Percentiles rank a stretch among this genome's conserved stretches.
Conservation (phyloP, 2,797 vertebrate genomes). For the Hypotaenidia philippensis region DNA sequence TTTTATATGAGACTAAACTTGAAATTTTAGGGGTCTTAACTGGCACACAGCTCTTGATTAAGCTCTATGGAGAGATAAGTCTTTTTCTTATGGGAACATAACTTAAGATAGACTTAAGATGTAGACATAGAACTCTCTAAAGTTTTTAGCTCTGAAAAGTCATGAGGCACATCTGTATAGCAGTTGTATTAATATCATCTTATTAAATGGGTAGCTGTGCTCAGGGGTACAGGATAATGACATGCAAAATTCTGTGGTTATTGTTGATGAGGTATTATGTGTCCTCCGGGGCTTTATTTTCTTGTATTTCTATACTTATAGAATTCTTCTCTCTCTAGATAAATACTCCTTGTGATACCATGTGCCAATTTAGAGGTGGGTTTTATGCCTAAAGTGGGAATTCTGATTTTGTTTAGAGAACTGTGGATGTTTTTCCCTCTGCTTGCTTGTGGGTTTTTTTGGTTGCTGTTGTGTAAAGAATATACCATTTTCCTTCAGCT, state of each 20-base stretch:
- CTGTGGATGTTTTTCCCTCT: not conserved
- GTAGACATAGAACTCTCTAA: not conserved
- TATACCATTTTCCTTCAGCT: not conserved
- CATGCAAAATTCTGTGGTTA: not conserved
- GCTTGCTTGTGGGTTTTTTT: rapidly evolving
- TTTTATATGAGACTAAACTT: not conserved
- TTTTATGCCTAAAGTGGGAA: not conserved
- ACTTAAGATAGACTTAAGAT: not conserved
- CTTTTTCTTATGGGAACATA: not conserved
- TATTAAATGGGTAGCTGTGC: not conserved
- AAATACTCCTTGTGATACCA: not conserved
- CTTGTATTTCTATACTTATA: not conserved
- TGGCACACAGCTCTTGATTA: not conserved
- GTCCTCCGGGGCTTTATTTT: not conserved
- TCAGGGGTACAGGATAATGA: not conserved
- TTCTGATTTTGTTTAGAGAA: not conserved
- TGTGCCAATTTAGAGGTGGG: not conserved
- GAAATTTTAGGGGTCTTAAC: not conserved
- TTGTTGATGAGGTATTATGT: not conserved
- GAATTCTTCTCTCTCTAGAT: not conserved
- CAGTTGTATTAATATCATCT: not conserved
- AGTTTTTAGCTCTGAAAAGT: not conserved
- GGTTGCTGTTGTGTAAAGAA: not conserved
- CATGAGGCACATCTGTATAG: not conserved
- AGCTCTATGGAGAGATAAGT: not conserved